Base-by-base conservation (phyloP, 1,140 invertebrate species). In the Pararge aegeria region DNA sequence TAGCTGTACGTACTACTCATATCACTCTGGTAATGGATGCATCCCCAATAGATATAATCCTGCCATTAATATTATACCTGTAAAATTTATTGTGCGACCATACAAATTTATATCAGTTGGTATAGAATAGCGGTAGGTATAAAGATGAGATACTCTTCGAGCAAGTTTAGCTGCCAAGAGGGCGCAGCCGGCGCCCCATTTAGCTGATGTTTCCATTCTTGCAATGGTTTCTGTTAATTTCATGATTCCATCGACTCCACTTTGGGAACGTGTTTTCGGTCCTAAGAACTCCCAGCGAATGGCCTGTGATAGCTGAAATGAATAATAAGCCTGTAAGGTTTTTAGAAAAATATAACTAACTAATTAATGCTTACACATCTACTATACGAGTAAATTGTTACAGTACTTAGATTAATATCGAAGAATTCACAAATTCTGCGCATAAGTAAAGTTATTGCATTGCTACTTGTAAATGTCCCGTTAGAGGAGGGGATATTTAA, bases 111-210 rank as follows among this genome's bases (percentile, higher is more conserved):
- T 72, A n/a, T 69, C 70, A 3, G 72, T 76, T n/a, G 80, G 67
- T 58, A 86, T 76, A 16, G 75, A 77, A 37, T 80, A 90, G 7
- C 77, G 75, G 62, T 89, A 90, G 2, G 87, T 82, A 56, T 83
- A 90, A 6, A 90, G 68, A 1, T 82, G 74, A 48, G 75, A 66
- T 7, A 85, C 73, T 38, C 79, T 71, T 4, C 85, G 71, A 5
- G 83, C 81, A 29, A 91, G 57, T 40, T 80, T 80, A 13, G 84
- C 76, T 15, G 87, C 83, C 15, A 92, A 40, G 24, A 90, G 70
- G 1, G 79, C 80, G 49, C 80, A 79, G 16, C 90, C 90, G 5
- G 87, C 80, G 52, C 83, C 90, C 75, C 89, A 90, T 61, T 83
- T 88, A 6, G 59, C 68, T 72, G 62, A 29, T 67, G 72, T 59